Percentiles rank a stretch among this genome's conserved stretches.
phyloP scores from a whole-genome alignment of 1,140 invertebrate genomes.

The Micrasema minimum region DNA sequence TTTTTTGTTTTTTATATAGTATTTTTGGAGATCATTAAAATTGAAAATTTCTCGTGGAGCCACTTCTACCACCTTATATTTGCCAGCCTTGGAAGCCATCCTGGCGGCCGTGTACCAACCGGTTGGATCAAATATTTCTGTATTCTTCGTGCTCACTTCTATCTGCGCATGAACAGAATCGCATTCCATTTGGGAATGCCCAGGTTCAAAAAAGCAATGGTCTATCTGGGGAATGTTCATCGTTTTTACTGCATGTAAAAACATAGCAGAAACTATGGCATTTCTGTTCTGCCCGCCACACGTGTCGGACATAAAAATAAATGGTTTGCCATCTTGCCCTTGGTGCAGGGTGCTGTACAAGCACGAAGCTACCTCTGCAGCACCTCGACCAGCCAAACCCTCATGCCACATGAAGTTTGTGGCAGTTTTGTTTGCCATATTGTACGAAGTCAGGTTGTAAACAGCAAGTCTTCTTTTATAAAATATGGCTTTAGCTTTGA shows the following conservation, averaged over 20 bases:
- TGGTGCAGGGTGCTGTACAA: slow-evolving; percentile 11
- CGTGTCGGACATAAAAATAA: slow-evolving; percentile 15
- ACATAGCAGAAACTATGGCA: slow-evolving; percentile 4
- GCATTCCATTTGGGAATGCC: slow-evolving; percentile 12
- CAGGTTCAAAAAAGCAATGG: slow-evolving; percentile 13
- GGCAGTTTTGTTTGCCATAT: slow-evolving; percentile 8
- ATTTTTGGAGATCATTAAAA: neutral
- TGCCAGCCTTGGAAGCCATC: slow-evolving; percentile 14
- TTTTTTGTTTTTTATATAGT: too few species aligned
- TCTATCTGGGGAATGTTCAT: slow-evolving; percentile 10
- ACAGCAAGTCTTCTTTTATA: too few species aligned
- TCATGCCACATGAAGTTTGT: slow-evolving; percentile 16
- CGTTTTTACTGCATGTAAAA: neutral
- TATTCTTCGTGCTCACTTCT: slow-evolving; percentile 11
- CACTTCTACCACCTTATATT: slow-evolving; percentile 1
- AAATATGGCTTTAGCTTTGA: slow-evolving; percentile 14
- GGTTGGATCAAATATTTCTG: slow-evolving; percentile 12
- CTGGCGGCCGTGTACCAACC: slow-evolving; percentile 15
- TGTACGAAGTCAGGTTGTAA: slow-evolving; percentile 1
- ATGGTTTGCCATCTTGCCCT: slow-evolving; percentile 10
- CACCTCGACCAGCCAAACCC: slow-evolving; percentile 12
- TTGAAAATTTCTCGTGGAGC: too few species aligned
- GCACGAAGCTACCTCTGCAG: slow-evolving; percentile 17
- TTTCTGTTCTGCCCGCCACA: slow-evolving; percentile 18
- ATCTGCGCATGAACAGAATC: slow-evolving; percentile 18